Conservation (phyloP, 1,140 invertebrate genomes). For the Drosophila arawakana region DNA sequence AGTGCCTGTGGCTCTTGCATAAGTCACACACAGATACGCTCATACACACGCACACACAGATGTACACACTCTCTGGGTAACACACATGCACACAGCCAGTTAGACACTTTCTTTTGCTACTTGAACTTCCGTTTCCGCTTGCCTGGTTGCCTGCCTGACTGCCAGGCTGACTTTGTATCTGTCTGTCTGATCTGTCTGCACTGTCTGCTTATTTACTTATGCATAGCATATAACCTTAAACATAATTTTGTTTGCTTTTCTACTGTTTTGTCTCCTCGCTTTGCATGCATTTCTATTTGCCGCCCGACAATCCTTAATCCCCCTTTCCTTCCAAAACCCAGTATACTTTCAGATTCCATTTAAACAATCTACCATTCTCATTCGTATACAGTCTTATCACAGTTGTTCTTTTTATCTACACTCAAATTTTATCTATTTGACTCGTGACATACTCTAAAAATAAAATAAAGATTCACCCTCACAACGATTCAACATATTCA, state of each 20-base stretch:
- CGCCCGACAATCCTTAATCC: not conserved
- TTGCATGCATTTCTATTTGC: conserved; percentile 67
- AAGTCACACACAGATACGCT: conserved; percentile 53
- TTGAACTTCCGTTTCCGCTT: conserved; percentile 77
- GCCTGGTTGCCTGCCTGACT: conserved; percentile 28
- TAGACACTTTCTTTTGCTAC: conserved; percentile 82
- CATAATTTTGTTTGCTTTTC: conserved; percentile 81
- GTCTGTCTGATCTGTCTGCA: conserved; percentile 32
- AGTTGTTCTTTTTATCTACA: conserved; percentile 47
- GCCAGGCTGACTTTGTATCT: not conserved
- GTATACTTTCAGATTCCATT: conserved; percentile 3
- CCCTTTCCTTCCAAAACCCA: not conserved
- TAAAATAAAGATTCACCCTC: not conserved
- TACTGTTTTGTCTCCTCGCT: conserved; percentile 53
- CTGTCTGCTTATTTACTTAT: conserved; percentile 77
- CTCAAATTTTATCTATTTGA: conserved; percentile 67
- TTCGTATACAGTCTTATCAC: conserved; percentile 36
- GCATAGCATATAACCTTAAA: conserved; percentile 82
- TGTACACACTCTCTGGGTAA: not conserved
- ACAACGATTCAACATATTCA: no score
- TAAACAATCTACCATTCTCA: conserved; percentile 10
- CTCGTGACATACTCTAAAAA: conserved; percentile 47
- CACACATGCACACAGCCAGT: conserved; percentile 60
- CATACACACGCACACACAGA: conserved; percentile 31
- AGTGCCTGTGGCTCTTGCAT: conserved; percentile 67